Base-by-base conservation (phyloP, 2,888 invertebrate species). In the Rutpela maculata region DNA sequence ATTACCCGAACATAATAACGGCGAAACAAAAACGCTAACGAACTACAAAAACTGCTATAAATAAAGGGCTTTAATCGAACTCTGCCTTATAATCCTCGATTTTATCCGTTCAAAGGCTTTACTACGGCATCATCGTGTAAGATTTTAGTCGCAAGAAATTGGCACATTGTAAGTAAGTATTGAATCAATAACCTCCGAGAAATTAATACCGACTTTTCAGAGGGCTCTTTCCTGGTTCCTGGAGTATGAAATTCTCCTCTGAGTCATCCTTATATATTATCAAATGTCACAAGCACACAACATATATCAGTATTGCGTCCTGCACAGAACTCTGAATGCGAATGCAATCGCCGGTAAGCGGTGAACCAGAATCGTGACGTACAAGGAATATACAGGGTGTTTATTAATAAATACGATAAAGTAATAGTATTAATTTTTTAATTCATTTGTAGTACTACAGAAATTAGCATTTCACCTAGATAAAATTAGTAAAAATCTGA, bases 261-360 rank as follows among this genome's bases (percentile, higher is more conserved):
- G 87, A 87, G 84, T 87, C 87, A 87, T 86, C 85, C 83, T 84
- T 85, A 86, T 86, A 87, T 84, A 85, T 87, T 85, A 86, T 86
- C 86, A 84, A 84, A 85, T 84, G 87, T 87, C 87, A 86, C 75
- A 77, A 78, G 74, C 86, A 87, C 80, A 78, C 82, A 80, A 81
- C 84, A 87, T 87, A 86, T 85, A 87, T 87, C 87, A 87, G 82
- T 80, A 66, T 73, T 69, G 79, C 76, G 83, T 85, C 84, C 74
- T 38, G 63, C 71, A 70, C 81, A 80, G 78, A 76, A 77, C 60
- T 75, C 74, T 73, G 73, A 79, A 73, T 70, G 74, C 65, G 67
- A 66, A 69, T 66, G 76, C 71, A 75, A 77, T 75, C 38, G 68
- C 35, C 68, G 31, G 26, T 9, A 74, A 65, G 71, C 78, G 75